phyloP scores from a whole-genome alignment of 1,140 invertebrate species.

The Drosophila sp. region DNA sequence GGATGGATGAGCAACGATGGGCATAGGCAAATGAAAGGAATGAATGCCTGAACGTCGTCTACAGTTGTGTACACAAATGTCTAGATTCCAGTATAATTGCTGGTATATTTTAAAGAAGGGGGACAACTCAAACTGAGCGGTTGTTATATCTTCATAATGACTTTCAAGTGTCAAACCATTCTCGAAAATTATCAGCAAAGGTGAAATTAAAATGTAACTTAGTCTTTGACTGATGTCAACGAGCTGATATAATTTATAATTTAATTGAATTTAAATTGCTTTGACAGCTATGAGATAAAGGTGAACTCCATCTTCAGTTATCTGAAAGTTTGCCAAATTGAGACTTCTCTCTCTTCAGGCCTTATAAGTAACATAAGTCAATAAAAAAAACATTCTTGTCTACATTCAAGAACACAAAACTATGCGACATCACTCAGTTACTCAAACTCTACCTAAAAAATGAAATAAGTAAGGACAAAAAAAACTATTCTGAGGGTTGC shows the following conservation, averaged over 20 bases:
- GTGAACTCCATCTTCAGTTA: neutral
- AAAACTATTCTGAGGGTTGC: constrained; percentile 21
- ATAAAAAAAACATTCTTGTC: constrained; percentile 4
- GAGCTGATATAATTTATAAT: constrained; percentile 71
- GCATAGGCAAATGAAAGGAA: constrained; percentile 24
- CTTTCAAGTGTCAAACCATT: constrained; percentile 76
- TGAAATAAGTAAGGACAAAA: neutral
- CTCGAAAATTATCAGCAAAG: constrained; percentile 64
- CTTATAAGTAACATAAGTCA: constrained; percentile 9
- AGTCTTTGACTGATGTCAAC: constrained; percentile 37
- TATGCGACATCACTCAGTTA: constrained; percentile 15
- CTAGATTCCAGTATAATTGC: constrained; percentile 58
- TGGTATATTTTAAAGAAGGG: constrained; percentile 29
- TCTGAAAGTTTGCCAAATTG: neutral
- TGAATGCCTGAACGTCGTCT: constrained; percentile 49
- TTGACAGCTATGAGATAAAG: neutral
- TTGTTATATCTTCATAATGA: constrained; percentile 81
- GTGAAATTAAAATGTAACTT: constrained; percentile 67
- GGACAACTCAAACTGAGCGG: constrained; percentile 27
- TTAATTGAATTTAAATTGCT: constrained; percentile 70
- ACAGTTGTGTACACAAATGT: constrained; percentile 58
- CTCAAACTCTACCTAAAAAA: constrained; percentile 1
- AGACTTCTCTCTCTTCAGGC: neutral
- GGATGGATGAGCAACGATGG: constrained; percentile 28
- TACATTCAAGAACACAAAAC: constrained; percentile 24